Evolutionary conservation across 2,888 invertebrate species (phyloP).

Genomic region (Laspeyria flexula): DNA sequence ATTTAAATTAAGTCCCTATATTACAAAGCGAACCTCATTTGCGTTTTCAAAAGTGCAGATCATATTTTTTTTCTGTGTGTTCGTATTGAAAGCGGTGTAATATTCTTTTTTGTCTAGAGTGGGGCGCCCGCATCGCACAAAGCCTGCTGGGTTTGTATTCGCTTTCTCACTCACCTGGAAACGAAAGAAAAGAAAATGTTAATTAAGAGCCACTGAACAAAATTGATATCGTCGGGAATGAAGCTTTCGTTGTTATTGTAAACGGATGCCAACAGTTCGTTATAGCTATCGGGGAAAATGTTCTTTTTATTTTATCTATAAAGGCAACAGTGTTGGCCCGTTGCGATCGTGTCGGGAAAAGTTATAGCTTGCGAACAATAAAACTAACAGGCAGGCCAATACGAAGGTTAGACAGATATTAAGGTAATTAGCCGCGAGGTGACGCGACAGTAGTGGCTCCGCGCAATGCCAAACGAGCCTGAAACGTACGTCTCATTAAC

Average conservation of each 20-base stretch:
- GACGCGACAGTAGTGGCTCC: slow-evolving; percentile 38
- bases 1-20: slow-evolving; percentile 75
- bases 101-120: slow-evolving; percentile 78
- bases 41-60: slow-evolving; percentile 82
- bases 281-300: slow-evolving; percentile 43
- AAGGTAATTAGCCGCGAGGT: slow-evolving; percentile 44
- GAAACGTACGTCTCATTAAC: slow-evolving; percentile 80
- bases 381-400: slow-evolving; percentile 27
- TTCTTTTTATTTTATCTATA: slow-evolving; percentile 43
- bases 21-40: slow-evolving; percentile 82
- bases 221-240: slow-evolving; percentile 80
- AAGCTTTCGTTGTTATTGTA: slow-evolving; percentile 73
- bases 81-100: slow-evolving; percentile 82
- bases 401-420: slow-evolving; percentile 43
- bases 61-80: slow-evolving; percentile 78
- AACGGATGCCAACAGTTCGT: slow-evolving; percentile 69
- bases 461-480: slow-evolving; percentile 72
- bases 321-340: slow-evolving; percentile 6
- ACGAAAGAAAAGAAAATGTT: slow-evolving; percentile 85
- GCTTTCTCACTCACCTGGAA: slow-evolving; percentile 83
- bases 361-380: slow-evolving; percentile 27
- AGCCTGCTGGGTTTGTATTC: slow-evolving; percentile 77
- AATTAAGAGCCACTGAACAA: slow-evolving; percentile 84
- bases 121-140: slow-evolving; percentile 67
- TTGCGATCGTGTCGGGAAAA: slow-evolving; percentile 14